Percentiles rank a stretch among this genome's conserved stretches.
phyloP scores from a whole-genome alignment of 2,888 invertebrate species.

The Euspilapteryx auroguttella region DNA sequence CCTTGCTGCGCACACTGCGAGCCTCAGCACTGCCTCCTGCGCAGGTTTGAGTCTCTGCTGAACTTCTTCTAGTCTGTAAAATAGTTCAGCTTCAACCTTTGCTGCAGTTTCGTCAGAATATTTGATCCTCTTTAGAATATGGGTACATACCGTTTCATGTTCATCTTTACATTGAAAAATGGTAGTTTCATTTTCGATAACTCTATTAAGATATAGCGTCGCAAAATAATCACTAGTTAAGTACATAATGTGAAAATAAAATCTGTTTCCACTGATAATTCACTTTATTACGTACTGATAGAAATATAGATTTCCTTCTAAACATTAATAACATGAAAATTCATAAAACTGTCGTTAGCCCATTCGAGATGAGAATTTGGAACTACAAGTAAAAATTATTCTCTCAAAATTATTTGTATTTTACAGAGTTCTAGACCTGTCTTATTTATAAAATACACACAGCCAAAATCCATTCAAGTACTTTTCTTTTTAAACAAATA shows the following conservation, averaged over 20 bases:
- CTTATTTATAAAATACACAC: constrained; percentile 42
- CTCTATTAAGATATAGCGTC: too few species aligned
- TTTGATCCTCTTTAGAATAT: too few species aligned
- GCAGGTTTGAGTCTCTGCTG: constrained; percentile 46
- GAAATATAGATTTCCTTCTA: constrained; percentile 49
- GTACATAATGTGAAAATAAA: constrained; percentile 23
- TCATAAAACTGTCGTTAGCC: constrained; percentile 10
- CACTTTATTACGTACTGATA: constrained; percentile 48
- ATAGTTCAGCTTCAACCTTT: too few species aligned
- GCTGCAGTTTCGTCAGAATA: too few species aligned
- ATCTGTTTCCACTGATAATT: constrained; percentile 35
- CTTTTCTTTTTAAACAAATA: constrained; percentile 29
- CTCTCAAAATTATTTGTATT: background rate
- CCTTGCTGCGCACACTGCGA: constrained; percentile 62
- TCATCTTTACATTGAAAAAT: too few species aligned
- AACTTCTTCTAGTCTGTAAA: constrained; percentile 48
- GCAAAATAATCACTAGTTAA: constrained; percentile 22
- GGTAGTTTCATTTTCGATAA: too few species aligned
- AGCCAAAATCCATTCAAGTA: constrained; percentile 58
- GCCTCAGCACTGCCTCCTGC: constrained; percentile 37
- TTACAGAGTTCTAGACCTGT: background rate
- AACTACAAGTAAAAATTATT: background rate
- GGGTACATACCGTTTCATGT: too few species aligned
- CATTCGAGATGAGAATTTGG: too few species aligned
- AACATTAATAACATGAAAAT: constrained; percentile 24